A percentile compares a stretch with the other conserved stretches of the same genome.
These are phyloP conservation scores for Rhyzopertha dominica DNA, from an alignment of 1,140 invertebrate genomes.

Conservation along the genomic window DNA sequence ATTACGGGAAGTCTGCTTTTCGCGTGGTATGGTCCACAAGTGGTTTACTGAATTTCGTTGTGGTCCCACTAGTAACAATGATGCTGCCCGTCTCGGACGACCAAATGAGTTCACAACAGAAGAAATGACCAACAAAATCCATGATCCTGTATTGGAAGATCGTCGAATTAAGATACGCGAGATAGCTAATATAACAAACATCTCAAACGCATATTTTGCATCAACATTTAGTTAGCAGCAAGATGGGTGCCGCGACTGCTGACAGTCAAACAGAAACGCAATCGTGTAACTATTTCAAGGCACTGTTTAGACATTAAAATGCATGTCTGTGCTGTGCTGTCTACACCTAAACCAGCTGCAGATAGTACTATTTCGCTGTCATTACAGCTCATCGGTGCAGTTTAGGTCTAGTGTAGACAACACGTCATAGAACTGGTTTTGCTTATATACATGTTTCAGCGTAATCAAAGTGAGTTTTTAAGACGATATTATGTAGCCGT, in stretches of 20 bases:
- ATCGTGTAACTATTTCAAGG: conserved; percentile 1
- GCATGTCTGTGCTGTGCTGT: too few relatives aligned
- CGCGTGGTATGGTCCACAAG: conserved; percentile 26
- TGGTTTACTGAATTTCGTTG: conserved; percentile 36
- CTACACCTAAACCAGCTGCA: too few relatives aligned
- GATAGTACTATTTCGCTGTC: too few relatives aligned
- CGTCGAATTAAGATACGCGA: conserved; percentile 33
- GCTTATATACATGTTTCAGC: too few relatives aligned
- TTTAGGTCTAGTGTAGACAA: too few relatives aligned
- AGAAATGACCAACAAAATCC: conserved; percentile 31
- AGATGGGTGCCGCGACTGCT: conserved; percentile 31
- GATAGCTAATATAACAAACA: too few relatives aligned
- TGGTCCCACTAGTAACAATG: conserved; percentile 23
- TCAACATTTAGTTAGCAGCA: conserved; percentile 13
- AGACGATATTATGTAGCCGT: conserved; percentile 36
- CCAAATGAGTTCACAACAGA: too few relatives aligned
- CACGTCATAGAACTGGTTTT: too few relatives aligned
- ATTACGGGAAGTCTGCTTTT: conserved; percentile 15
- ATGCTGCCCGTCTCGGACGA: conserved; percentile 2
- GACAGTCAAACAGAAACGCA: conserved; percentile 5
- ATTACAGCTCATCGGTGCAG: too few relatives aligned
- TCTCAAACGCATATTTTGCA: too few relatives aligned
- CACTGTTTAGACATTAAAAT: conserved; percentile 3
- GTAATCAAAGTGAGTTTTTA: conserved; percentile 7
- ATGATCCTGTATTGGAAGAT: conserved; percentile 32